Base-by-base conservation (phyloP, 2,888 invertebrate species). In the Nysson spinosus region DNA sequence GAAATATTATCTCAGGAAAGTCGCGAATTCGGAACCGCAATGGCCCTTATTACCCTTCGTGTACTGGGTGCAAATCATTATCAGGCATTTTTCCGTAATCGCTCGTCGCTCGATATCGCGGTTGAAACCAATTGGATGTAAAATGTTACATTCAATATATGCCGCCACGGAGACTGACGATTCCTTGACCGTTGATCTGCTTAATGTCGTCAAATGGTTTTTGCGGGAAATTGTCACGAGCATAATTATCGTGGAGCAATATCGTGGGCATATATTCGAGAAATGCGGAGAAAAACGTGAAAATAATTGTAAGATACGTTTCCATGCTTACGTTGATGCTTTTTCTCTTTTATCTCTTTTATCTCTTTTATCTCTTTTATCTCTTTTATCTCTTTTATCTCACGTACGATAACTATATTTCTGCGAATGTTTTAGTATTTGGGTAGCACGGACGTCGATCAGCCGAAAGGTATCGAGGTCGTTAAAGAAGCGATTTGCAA, bases 401-500 rank as follows among this genome's bases (percentile, higher is more conserved):
- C n/a, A n/a, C n/a, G n/a, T n/a, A n/a, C n/a, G 5, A 9, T 9
- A 28, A 3, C 3, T 28, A 28, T 9, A 9, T 28, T 3, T 3
- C 6, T 9, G 9, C 69, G 62, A 67, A 68, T 87, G 88, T 76
- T 89, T 28, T 83, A 95, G 94, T 97, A 97, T 91, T 91, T 97
- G 87, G 99, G 99, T 80, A 95, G 95, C 85, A 96, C 96, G 46
- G 94, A 95, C 83, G 99, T 99, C 50, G 96, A 97, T 79, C 95
- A 96, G 88, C 95, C 98, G 17, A 98, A 99, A 89, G 99, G 99
- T 73, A 98, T 97, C 77, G 97, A 98, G 87, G 96, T 98, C 37
- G 97, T 99, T 4, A 97, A 97, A 88, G 98, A 98, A 85, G 98
- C 98, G 50, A 98, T 99, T 82, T 93, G 97, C 81, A 97, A 98